phyloP scores from a whole-genome alignment of 2,888 invertebrate species.

The Esperia sulphurella region DNA sequence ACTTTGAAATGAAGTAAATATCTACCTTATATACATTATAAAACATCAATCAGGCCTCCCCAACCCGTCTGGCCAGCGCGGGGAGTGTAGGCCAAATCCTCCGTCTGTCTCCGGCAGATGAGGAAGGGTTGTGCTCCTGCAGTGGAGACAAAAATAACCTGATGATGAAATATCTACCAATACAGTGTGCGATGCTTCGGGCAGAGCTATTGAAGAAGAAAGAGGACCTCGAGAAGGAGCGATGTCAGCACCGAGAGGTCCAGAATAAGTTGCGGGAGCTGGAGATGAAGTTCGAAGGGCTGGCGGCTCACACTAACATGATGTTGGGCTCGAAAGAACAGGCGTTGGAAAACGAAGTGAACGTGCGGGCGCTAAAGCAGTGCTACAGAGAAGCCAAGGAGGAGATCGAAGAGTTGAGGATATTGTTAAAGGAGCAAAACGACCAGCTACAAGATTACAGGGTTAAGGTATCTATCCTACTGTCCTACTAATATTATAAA shows the following conservation, averaged over 20 bases:
- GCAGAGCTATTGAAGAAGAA: constrained; percentile 61
- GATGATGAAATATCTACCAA: neutral
- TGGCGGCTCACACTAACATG: constrained; percentile 60
- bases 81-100: too few relatives aligned
- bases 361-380: constrained; percentile 62
- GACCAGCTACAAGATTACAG: constrained; percentile 84
- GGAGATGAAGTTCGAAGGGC: constrained; percentile 60
- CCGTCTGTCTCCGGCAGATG: too few relatives aligned
- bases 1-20: too few relatives aligned
- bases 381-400: constrained; percentile 81
- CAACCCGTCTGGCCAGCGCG: too few relatives aligned
- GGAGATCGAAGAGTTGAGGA: constrained; percentile 79
- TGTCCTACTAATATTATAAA: too few relatives aligned
- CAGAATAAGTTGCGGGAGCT: constrained; percentile 57
- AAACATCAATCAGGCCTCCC: too few relatives aligned
- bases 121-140: too few relatives aligned
- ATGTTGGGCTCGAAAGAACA: constrained; percentile 80
- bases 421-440: constrained; percentile 82
- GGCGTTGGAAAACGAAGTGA: constrained; percentile 77
- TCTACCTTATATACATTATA: too few relatives aligned
- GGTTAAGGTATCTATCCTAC: constrained; percentile 69
- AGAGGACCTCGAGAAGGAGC: constrained; percentile 79
- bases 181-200: constrained; percentile 62
- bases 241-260: constrained; percentile 77
- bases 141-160: too few relatives aligned